Percentiles rank a stretch among this genome's conserved stretches.
Evolutionary conservation across 2,113 vertebrate genomes (phyloP).

Genomic region (Pangasianodon gigas): DNA sequence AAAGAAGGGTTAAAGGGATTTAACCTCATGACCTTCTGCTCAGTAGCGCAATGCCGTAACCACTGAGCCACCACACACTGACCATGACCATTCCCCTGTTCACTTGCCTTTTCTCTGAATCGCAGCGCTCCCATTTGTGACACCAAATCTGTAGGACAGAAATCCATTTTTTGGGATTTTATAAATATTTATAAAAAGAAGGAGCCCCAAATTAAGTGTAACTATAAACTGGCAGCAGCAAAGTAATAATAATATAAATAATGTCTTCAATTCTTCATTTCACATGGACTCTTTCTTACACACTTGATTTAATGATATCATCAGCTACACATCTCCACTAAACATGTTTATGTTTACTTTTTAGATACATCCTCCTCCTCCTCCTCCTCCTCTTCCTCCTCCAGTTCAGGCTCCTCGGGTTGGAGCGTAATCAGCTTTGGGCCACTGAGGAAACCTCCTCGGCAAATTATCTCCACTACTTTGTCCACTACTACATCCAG

Average conservation of each 20-base stretch:
- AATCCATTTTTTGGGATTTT: background rate
- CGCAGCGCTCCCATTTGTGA: background rate
- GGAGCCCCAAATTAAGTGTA: background rate
- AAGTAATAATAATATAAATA: background rate
- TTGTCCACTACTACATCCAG: conserved; percentile 4
- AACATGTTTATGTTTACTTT: background rate
- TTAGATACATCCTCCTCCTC: background rate
- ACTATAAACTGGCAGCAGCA: background rate
- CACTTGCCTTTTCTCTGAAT: background rate
- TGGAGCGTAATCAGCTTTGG: conserved; percentile 19
- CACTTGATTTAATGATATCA: background rate
- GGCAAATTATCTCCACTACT: background rate
- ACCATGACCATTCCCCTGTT: background rate
- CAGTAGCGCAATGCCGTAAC: background rate
- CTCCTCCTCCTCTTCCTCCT: background rate
- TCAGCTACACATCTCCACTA: background rate
- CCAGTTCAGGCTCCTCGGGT: background rate
- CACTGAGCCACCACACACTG: background rate
- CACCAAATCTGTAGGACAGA: background rate
- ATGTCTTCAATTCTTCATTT: background rate
- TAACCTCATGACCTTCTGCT: background rate
- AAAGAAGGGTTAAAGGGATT: background rate
- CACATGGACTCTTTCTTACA: background rate
- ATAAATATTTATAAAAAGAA: background rate
- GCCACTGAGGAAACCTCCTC: conserved; percentile 15